Evolutionary conservation across 2,113 vertebrate genomes (phyloP).

Genomic region (Pelmatolapia mariae): DNA sequence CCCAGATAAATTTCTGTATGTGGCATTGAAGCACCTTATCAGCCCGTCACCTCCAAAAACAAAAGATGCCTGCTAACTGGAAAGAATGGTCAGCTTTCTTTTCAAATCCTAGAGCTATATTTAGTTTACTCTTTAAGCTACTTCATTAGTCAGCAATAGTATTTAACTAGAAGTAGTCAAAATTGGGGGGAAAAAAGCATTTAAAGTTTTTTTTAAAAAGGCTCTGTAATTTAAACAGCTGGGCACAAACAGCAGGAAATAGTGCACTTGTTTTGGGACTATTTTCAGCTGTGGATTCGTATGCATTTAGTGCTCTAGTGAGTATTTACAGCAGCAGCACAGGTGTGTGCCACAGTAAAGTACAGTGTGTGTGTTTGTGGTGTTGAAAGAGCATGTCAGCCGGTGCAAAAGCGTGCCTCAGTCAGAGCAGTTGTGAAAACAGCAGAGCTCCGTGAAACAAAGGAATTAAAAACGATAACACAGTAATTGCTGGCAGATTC

Average conservation of each 20-base stretch:
- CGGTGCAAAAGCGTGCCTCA: neutral
- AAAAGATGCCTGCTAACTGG: neutral
- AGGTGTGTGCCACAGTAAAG: neutral
- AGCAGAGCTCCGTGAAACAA: neutral
- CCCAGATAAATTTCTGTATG: neutral
- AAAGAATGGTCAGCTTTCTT: neutral
- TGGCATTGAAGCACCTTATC: neutral
- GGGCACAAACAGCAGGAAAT: neutral
- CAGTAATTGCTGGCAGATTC: neutral
- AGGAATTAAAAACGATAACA: neutral
- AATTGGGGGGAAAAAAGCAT: fast-evolving
- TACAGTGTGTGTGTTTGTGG: neutral
- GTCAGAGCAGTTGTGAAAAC: neutral
- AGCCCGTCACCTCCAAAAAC: neutral
- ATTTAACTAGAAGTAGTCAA: neutral
- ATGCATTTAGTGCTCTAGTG: neutral
- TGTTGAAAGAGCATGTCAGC: neutral
- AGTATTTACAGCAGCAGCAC: neutral
- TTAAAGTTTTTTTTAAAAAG: fast-evolving
- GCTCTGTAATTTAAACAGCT: neutral
- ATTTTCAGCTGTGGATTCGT: neutral
- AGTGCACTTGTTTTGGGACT: neutral
- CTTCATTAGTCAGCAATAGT: neutral
- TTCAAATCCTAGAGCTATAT: neutral
- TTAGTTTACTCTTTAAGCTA: neutral